Percentiles rank a stretch among this genome's conserved stretches.
Evolutionary conservation across 2,888 invertebrate species (phyloP).

Genomic region (Stenurella melanura): DNA sequence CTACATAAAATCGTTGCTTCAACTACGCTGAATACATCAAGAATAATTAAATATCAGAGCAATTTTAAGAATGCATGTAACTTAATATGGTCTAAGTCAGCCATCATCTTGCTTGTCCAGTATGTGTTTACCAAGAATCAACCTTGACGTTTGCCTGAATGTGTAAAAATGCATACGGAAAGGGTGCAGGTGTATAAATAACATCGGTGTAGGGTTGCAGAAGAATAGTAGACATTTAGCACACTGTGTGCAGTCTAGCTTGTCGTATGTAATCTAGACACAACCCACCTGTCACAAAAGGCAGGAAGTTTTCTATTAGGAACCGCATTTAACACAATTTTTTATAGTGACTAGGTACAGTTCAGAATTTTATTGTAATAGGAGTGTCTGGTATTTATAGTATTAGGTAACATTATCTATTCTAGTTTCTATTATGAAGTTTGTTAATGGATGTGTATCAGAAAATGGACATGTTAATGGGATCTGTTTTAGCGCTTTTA

Average conservation of each 20-base stretch:
- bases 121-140: conserved; percentile 8
- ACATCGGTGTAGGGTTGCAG: conserved; percentile 51
- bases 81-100: not conserved
- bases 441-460: conserved; percentile 4
- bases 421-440: conserved; percentile 18
- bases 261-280: conserved; percentile 17
- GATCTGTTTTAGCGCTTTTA: conserved; percentile 5
- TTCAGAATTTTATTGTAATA: conserved; percentile 47
- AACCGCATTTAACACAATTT: conserved; percentile 35
- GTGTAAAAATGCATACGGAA: conserved; percentile 17
- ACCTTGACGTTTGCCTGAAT: conserved; percentile 24
- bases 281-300: conserved; percentile 49
- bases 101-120: conserved; percentile 14
- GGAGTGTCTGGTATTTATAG: conserved; percentile 47
- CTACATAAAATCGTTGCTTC: conserved; percentile 9
- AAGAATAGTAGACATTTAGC: conserved; percentile 30
- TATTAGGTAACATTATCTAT: conserved; percentile 43
- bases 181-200: conserved; percentile 52
- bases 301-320: conserved; percentile 46
- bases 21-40: not conserved
- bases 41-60: conserved; percentile 11
- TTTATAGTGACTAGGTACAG: conserved; percentile 42
- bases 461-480: conserved; percentile 7
- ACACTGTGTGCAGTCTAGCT: conserved; percentile 21
- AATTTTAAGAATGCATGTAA: conserved; percentile 19